These are phyloP conservation scores for Hoplostethus atlanticus DNA, from an alignment of 2,797 vertebrate genomes.

Conservation along the genomic window DNA sequence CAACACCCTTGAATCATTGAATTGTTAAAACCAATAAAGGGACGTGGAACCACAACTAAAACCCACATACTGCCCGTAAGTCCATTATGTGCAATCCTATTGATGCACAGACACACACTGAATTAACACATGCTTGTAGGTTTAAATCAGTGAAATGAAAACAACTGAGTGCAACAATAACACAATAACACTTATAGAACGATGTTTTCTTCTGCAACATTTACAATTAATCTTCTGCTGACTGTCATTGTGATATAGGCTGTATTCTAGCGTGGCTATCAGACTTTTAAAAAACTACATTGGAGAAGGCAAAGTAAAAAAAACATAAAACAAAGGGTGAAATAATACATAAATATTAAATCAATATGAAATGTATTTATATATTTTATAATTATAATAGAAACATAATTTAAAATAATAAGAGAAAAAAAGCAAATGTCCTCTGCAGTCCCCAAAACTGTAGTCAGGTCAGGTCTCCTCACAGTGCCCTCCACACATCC, in stretches of 20 bases:
- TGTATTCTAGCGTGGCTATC: not conserved
- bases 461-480: slow-evolving; percentile 61
- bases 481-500: slow-evolving; percentile 65
- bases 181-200: slow-evolving; percentile 12
- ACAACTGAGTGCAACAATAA: slow-evolving; percentile 19
- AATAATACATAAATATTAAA: not conserved
- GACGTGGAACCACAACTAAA: slow-evolving; percentile 47
- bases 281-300: slow-evolving; percentile 6
- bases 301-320: not conserved
- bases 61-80: slow-evolving; percentile 55
- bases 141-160: slow-evolving; percentile 37
- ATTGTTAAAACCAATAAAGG: slow-evolving; percentile 50
- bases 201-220: not conserved
- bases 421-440: slow-evolving; percentile 30
- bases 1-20: slow-evolving; percentile 52
- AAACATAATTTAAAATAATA: slow-evolving; percentile 2
- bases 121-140: slow-evolving; percentile 48
- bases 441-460: slow-evolving; percentile 42
- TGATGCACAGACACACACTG: slow-evolving; percentile 62
- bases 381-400: not conserved
- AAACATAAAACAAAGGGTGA: not conserved
- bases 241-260: not conserved
- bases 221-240: not conserved
- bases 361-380: not conserved
- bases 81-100: slow-evolving; percentile 69